phyloP scores from a whole-genome alignment of 2,113 vertebrate species.

The Hippocampus guttulatus region DNA sequence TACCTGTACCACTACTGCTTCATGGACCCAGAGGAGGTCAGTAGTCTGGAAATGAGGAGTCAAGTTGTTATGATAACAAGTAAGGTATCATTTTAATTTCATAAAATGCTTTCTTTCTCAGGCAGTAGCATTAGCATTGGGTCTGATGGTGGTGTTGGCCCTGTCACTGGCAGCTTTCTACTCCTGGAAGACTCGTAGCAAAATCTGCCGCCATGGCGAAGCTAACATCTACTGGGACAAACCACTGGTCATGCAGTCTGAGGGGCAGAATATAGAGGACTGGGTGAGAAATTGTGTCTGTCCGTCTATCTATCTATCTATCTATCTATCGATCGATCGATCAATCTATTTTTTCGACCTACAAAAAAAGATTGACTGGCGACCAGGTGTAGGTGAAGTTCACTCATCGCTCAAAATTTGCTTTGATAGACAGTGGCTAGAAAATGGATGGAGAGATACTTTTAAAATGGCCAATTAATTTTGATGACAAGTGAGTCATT shows the following conservation, averaged over 20 bases:
- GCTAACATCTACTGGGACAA: conserved; percentile 80
- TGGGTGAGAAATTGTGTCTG: conserved; percentile 67
- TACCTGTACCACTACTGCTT: conserved; percentile 86
- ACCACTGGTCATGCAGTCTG: conserved; percentile 17
- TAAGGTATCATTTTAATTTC: neutral
- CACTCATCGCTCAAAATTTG: neutral
- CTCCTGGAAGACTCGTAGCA: conserved; percentile 79
- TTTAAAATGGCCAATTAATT: neutral
- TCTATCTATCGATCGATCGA: no score
- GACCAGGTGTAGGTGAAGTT: neutral
- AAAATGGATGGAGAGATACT: neutral
- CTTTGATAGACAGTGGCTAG: neutral
- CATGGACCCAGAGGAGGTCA: conserved; percentile 85
- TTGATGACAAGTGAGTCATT: no score
- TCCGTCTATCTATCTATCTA: neutral
- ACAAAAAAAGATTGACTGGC: no score
- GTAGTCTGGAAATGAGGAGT: neutral
- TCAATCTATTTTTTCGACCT: no score
- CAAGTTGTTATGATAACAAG: neutral
- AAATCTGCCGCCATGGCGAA: conserved; percentile 81
- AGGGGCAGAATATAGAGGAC: conserved; percentile 75
- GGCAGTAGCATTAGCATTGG: conserved; percentile 79
- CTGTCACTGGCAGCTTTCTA: conserved; percentile 78
- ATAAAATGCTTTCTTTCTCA: conserved; percentile 34
- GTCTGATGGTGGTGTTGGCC: conserved; percentile 75